Evolutionary conservation across 2,888 invertebrate species (phyloP).

Genomic region (Xestia xanthographa): DNA sequence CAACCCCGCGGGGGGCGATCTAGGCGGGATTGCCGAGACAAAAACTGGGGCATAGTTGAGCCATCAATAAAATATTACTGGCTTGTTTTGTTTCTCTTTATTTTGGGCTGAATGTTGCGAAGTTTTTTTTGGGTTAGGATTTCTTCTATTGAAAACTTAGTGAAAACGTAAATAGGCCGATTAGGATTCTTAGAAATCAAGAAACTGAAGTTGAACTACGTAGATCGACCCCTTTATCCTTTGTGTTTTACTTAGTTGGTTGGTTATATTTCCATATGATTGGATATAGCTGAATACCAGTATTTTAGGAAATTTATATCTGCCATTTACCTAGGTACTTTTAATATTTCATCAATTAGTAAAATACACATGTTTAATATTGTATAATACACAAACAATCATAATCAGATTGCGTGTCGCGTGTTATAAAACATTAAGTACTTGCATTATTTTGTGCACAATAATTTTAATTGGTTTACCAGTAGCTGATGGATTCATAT

Average conservation of each 20-base stretch:
- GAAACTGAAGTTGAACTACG: not conserved
- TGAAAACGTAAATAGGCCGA: not conserved
- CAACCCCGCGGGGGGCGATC: slow-evolving; percentile 62
- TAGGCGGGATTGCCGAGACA: slow-evolving; percentile 56
- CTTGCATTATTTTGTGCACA: slow-evolving; percentile 4
- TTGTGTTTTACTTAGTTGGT: not conserved
- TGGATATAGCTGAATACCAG: not conserved
- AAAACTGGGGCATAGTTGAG: slow-evolving; percentile 62
- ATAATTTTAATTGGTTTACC: slow-evolving; percentile 29
- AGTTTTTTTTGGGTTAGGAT: not conserved
- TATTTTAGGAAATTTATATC: too few species aligned
- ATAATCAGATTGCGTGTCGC: not conserved
- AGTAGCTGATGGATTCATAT: not conserved
- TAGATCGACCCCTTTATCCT: not conserved
- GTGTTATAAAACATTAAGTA: slow-evolving; percentile 3
- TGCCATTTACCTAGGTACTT: not conserved
- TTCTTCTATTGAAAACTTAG: slow-evolving; percentile 15
- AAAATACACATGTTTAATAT: not conserved
- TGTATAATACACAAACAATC: not conserved
- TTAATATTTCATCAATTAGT: not conserved
- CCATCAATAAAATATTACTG: slow-evolving; percentile 66
- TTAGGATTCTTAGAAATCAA: not conserved
- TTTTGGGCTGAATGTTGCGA: slow-evolving; percentile 17
- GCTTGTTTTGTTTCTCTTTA: slow-evolving; percentile 43
- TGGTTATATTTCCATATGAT: not conserved